Evolutionary conservation across 1,140 invertebrate species (phyloP).

Genomic region (Andricus grossulariae): DNA sequence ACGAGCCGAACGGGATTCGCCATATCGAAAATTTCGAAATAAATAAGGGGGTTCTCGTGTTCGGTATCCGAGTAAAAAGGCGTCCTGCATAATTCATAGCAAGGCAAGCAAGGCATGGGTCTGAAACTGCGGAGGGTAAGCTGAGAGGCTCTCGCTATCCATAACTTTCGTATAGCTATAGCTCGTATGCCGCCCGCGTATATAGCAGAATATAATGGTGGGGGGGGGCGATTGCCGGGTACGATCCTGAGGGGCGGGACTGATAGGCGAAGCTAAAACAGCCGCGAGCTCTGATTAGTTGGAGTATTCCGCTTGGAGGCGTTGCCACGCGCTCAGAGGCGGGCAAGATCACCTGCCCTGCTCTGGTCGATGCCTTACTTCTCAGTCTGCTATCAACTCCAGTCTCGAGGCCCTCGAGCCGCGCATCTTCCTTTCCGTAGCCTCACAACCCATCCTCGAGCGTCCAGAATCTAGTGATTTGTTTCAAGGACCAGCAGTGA

Average conservation of each 20-base stretch:
- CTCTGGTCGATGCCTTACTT: not conserved
- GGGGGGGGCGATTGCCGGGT: not conserved
- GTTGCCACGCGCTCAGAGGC: constrained; percentile 14
- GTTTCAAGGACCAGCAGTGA: too few species aligned
- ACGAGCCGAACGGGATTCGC: not conserved
- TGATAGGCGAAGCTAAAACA: not conserved
- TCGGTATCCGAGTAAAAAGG: constrained; percentile 82
- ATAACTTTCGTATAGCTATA: constrained; percentile 6
- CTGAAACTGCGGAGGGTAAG: not conserved
- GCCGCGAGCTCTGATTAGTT: not conserved
- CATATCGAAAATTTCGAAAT: constrained; percentile 32
- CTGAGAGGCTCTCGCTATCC: not conserved
- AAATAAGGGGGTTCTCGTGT: constrained; percentile 77
- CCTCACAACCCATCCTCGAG: not conserved
- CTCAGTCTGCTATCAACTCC: constrained; percentile 24
- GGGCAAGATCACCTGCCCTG: not conserved
- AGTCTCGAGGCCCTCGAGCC: constrained; percentile 13
- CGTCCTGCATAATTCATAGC: constrained; percentile 28
- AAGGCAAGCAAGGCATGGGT: not conserved
- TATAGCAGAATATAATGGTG: constrained; percentile 68
- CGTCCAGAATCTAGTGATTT: not conserved
- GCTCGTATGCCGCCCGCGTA: not conserved
- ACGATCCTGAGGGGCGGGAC: not conserved
- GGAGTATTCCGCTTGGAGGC: not conserved
- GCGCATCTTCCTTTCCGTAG: not conserved